These are phyloP conservation scores for Urophycis tenuis DNA, from an alignment of 2,797 vertebrate genomes.

Conservation along the genomic window DNA sequence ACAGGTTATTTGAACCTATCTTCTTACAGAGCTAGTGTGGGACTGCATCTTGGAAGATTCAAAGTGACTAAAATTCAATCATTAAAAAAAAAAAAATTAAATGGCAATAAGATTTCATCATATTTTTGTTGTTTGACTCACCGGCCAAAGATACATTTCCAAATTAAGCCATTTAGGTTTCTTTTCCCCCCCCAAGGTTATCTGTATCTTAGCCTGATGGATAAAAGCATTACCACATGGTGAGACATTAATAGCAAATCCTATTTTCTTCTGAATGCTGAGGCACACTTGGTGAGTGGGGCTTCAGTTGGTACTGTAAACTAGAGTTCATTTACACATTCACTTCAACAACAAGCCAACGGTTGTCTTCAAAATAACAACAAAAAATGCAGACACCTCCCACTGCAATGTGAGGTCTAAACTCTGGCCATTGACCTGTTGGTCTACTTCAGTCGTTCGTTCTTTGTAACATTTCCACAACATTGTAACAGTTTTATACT, in stretches of 20 bases:
- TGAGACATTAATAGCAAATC: neutral
- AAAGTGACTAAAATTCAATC: too few species aligned
- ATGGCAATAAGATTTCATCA: neutral
- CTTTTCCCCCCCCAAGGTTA: neutral
- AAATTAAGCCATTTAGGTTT: neutral
- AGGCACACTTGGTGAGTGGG: conserved; percentile 61
- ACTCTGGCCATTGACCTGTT: conserved; percentile 7
- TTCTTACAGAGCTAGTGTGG: too few species aligned
- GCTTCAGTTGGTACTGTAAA: conserved; percentile 60
- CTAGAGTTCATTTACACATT: conserved; percentile 50
- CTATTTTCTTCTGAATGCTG: conserved; percentile 51
- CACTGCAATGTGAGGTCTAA: conserved; percentile 33
- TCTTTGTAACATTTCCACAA: conserved; percentile 43
- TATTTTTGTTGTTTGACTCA: neutral
- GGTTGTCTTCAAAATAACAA: conserved; percentile 9
- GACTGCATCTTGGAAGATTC: too few species aligned
- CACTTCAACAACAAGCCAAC: conserved; percentile 35
- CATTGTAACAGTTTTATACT: conserved; percentile 48
- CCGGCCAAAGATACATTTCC: neutral
- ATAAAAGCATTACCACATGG: neutral
- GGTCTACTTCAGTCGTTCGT: conserved; percentile 4
- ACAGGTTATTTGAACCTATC: too few species aligned
- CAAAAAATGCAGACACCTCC: conserved; percentile 22
- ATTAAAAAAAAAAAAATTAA: too few species aligned
- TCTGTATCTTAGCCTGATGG: neutral